These are phyloP conservation scores for Tinea semifulvella DNA, from an alignment of 2,888 invertebrate species.

Conservation along the genomic window DNA sequence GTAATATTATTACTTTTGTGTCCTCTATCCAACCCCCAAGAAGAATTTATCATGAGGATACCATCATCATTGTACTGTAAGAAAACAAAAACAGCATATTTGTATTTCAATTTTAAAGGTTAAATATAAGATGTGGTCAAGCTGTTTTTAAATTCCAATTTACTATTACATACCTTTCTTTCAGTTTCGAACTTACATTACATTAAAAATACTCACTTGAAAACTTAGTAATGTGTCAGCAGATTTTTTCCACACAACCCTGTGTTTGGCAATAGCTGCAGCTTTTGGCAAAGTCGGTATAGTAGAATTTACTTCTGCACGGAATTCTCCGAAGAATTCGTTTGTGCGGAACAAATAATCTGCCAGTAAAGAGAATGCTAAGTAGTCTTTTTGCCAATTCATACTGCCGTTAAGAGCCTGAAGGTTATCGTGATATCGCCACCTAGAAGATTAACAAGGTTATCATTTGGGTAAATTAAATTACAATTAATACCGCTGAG, in stretches of 20 bases:
- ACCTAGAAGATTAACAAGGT: slow-evolving; percentile 35
- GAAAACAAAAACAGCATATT: no score
- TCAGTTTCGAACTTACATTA: no score
- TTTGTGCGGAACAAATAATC: slow-evolving; percentile 56
- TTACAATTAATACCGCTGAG: no score
- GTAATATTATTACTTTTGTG: slow-evolving; percentile 69
- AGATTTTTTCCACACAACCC: slow-evolving; percentile 55
- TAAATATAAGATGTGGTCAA: no score
- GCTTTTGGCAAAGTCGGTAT: slow-evolving; percentile 51
- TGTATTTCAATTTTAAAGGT: no score
- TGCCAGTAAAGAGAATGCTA: slow-evolving; percentile 50
- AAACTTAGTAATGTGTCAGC: slow-evolving; percentile 57
- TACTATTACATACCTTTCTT: no score
- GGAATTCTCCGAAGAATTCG: slow-evolving; percentile 56
- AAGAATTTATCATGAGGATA: slow-evolving; percentile 72
- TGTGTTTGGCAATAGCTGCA: slow-evolving; percentile 50
- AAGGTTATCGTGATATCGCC: slow-evolving; percentile 60
- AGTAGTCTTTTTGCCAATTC: slow-evolving; percentile 60
- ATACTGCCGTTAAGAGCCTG: slow-evolving; percentile 60
- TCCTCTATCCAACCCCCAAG: slow-evolving; percentile 71
- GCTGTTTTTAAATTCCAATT: no score
- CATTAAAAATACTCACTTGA: slow-evolving; percentile 34
- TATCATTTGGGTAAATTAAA: no score
- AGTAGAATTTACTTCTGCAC: slow-evolving; percentile 53
- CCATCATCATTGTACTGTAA: slow-evolving; percentile 74